Base-by-base conservation (phyloP, 2,113 vertebrate genomes). In the Notothenia coriiceps region DNA sequence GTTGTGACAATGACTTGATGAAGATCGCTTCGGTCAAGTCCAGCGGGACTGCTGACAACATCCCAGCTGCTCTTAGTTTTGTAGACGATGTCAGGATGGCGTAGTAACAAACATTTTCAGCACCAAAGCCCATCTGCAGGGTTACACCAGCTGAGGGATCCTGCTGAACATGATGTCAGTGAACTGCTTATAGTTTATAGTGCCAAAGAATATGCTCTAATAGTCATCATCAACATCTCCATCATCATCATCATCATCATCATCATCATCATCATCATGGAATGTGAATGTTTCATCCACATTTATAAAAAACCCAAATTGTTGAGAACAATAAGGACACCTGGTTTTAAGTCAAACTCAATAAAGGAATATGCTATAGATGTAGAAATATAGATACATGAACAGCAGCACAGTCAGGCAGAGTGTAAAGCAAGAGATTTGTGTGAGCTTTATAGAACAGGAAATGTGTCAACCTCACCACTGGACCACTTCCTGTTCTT, bases 41-140 rank as follows among this genome's bases (percentile, higher is more conserved):
- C 0, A 0, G 2, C 0, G 17, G 75, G 12, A 22, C 33, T 29
- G n/a, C 44, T 25, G 2, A 10, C 0, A 0, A 68, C 3, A 29
- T 29, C 20, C 12, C 18, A n/a, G 72, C 85, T 29, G 74, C 1
- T 63, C 84, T 88, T 2, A 0, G 0, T 33, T 94, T 91, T 91
- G 92, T 95, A 70, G 94, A 95, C 71, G 74, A 86, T 0, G 4
- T 80, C 5, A 63, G 22, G 10, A 17, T 81, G 10, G 10, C 40
- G 5, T 18, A 87, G 1, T 90, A 60, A 89, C 10, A 15, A 66
- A 14, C 35, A 1, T 14, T 18, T 9, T 40, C 25, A 67, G 9
- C 47, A 44, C 51, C n/a, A 13, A 7, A 12, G 8, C 18, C 20
- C 5, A 47, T 15, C 51, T 55, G n/a, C 9, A 25, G 5, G 8